Evolutionary conservation across 2,888 invertebrate genomes (phyloP).

Genomic region (Limnephilus lunatus): DNA sequence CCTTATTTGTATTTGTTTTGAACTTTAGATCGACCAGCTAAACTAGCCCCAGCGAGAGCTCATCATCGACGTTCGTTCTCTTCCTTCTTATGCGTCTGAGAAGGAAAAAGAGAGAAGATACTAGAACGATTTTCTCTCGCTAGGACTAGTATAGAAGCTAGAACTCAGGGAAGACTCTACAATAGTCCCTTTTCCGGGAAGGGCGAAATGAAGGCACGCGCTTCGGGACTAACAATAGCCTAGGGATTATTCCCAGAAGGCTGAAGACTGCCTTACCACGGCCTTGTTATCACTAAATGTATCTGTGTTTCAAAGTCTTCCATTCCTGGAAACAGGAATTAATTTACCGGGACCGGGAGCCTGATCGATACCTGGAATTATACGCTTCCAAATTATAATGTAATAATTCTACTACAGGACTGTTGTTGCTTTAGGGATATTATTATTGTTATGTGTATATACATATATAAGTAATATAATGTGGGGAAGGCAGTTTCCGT

Average conservation of each 20-base stretch:
- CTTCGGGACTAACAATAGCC: conserved; percentile 31
- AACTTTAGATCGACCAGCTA: not conserved
- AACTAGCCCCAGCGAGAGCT: too few relatives aligned
- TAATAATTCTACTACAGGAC: not conserved
- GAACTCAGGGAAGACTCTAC: not conserved
- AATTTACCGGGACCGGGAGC: conserved; percentile 30
- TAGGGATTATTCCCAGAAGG: conserved; percentile 34
- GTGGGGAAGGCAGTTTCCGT: not conserved
- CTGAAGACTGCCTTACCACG: not conserved
- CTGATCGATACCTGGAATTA: conserved; percentile 14
- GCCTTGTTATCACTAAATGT: conserved; percentile 26
- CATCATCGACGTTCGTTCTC: too few relatives aligned
- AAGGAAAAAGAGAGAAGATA: too few relatives aligned
- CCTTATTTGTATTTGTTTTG: not conserved
- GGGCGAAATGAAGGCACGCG: conserved; percentile 19
- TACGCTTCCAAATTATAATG: not conserved
- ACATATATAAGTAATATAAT: not conserved
- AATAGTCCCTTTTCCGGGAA: conserved; percentile 14
- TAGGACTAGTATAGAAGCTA: not conserved
- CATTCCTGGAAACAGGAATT: conserved; percentile 15
- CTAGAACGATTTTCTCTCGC: too few relatives aligned
- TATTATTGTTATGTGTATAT: not conserved
- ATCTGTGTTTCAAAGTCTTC: conserved; percentile 18
- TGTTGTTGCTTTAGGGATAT: not conserved
- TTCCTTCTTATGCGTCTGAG: too few relatives aligned